Evolutionary conservation across 2,888 invertebrate species (phyloP), one percentile per base, ranked within the genome.

Genomic region (Coremacera marginata): DNA sequence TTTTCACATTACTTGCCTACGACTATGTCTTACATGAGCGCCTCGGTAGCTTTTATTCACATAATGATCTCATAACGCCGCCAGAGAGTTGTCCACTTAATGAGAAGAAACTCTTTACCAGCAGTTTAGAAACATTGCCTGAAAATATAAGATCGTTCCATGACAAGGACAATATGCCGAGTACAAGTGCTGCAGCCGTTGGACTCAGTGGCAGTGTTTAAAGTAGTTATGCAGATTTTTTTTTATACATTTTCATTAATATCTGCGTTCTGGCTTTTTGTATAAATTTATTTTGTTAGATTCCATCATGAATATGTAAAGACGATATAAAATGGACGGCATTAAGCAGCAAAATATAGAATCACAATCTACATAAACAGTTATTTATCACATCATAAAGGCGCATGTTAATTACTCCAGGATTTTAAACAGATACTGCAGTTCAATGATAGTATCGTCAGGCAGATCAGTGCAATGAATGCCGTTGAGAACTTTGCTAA

Each of bases 391-490:
- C 5, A n/a, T 8, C 25, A 34, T n/a, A 27, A 52, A 70, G 7
- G 27, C 27, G 27, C 27, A 70, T 31, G 9, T 37, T 11, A 22
- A 37, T 71, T 80, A 88, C 68, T 88, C 85, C 52, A 94, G 88
- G 84, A 95, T 94, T 90, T 94, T 94, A 87, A 95, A 95, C 88
- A 95, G 93, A 89, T 95, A 95, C 89, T 95, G 94, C 74, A 95
- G 91, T 91, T 98, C 98, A 75, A 96, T 89, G 34, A 92, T 86
- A 0, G 95, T 95, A 90, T 98, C 98, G 87, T 97, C 97, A 0
- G 94, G 92, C 76, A 98, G 91, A 91, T 98, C 98, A 27, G 98
- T 98, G 87, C 98, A 98, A 88, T 98, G 98, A 8, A 98, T 91
- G 5, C 95, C 97, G 90, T 98, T 98, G 86, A 94, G 92, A 27